These are phyloP conservation scores for Uromys caudimaculatus DNA, from an alignment of 2,797 vertebrate genomes.

Conservation along the genomic window DNA sequence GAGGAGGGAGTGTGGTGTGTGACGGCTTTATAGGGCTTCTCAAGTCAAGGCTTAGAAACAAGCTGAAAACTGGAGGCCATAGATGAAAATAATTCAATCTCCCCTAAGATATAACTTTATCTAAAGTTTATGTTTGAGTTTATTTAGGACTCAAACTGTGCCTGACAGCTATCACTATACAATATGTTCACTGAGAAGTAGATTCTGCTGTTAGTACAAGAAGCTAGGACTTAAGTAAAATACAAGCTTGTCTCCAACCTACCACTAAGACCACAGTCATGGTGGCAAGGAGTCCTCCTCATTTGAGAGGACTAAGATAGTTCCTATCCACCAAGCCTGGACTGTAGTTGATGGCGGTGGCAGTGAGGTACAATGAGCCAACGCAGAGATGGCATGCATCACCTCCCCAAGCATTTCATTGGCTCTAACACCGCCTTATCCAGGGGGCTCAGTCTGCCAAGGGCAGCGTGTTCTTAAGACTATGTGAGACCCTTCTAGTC, in stretches of 20 bases:
- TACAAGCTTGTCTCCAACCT: neutral
- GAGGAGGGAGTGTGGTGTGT: neutral
- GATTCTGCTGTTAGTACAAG: slow-evolving; percentile 11
- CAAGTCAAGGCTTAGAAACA: neutral
- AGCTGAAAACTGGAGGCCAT: neutral
- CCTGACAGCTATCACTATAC: neutral
- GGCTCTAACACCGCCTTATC: neutral
- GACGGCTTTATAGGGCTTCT: neutral
- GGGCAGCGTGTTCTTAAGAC: neutral
- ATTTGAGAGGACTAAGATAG: no score
- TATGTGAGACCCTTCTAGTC: neutral
- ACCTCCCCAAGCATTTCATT: neutral
- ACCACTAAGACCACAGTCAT: neutral
- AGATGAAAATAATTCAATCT: neutral
- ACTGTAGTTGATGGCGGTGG: neutral
- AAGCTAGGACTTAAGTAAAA: slow-evolving; percentile 3
- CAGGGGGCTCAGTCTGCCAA: neutral
- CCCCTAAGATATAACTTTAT: neutral
- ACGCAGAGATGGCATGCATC: neutral
- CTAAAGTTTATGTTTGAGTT: neutral
- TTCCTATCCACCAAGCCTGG: neutral
- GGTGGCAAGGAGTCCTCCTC: neutral
- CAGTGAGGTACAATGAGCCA: neutral
- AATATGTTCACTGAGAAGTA: neutral
- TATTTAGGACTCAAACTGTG: slow-evolving; percentile 2